Base-by-base conservation (phyloP, 2,888 invertebrate genomes). In the Steinernema carpocapsae region DNA sequence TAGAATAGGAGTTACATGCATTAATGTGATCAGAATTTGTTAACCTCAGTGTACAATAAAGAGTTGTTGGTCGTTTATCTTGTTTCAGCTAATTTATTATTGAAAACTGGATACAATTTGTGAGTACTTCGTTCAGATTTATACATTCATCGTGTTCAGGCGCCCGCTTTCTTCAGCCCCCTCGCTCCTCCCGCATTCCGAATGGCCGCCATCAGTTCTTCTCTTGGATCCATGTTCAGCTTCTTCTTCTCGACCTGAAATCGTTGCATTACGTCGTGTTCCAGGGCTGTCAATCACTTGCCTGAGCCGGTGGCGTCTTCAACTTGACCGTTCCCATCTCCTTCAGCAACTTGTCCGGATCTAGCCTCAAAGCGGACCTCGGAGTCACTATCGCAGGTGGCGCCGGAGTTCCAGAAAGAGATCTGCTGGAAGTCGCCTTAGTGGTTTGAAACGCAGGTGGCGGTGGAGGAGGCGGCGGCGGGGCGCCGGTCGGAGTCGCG, bases 261-360 rank as follows among this genome's bases (percentile, higher is more conserved):
- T 19, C n/a, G n/a, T n/a, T n/a, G n/a, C n/a, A n/a, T n/a, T n/a
- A n/a, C n/a, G n/a, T n/a, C n/a, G n/a, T n/a, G n/a, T n/a, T n/a
- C n/a, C n/a, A n/a, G 10, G n/a, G n/a, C 51, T 19, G 19, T 51
- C n/a, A 6, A 51, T 19, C 12, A 19, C 51, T 51, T 19, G 26
- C 56, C 56, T 56, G 56, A 12, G 24, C 6, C 56, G 56, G 56
- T 6, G 56, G 56, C 17, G 56, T 56, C 26, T 26, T 56, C 7
- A 56, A 26, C 56, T 56, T 56, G 22, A 56, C 26, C 56, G 56
- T 56, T 56, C 26, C 56, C 56, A 56, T 56, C 22, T 56, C 56
- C 26, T 14, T 26, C 26, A 14, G 22, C 26, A 56, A 26, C 56
- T 56, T 56, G 12, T 22, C 56, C 10, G 56, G 56, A 26, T 56